Conservation (phyloP, 2,113 vertebrate genomes). For the Rhinogobius similis region DNA sequence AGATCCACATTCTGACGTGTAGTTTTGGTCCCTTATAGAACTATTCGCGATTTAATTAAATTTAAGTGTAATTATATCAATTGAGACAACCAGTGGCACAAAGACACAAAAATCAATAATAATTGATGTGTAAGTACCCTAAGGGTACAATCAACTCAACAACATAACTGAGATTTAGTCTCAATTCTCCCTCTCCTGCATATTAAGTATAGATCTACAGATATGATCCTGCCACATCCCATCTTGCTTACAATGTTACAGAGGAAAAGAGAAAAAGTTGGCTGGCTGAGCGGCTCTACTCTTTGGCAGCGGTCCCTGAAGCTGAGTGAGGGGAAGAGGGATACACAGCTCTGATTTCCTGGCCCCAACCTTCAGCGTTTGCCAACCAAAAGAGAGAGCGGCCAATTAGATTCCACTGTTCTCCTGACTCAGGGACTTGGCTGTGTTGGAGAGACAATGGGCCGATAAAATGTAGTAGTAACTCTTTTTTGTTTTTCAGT, state of each 20-base stretch:
- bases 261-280: conserved; percentile 30
- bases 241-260: conserved; percentile 33
- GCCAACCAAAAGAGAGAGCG: conserved; percentile 65
- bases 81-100: not conserved
- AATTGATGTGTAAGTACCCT: not conserved
- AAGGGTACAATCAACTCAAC: not conserved
- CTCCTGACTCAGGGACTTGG: conserved; percentile 63
- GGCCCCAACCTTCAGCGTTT: conserved; percentile 50
- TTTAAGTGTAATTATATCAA: not conserved
- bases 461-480: conserved; percentile 9
- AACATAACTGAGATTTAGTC: not conserved
- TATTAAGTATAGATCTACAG: conserved; percentile 15
- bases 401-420: conserved; percentile 57
- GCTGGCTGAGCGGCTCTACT: conserved; percentile 52
- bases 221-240: conserved; percentile 32
- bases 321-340: conserved; percentile 52
- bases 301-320: conserved; percentile 58
- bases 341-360: conserved; percentile 67
- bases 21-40: too few species aligned
- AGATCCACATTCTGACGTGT: too few species aligned
- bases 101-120: not conserved
- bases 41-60: too few species aligned
- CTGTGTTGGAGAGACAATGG: conserved; percentile 13
- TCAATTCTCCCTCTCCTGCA: not conserved
- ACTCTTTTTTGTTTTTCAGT: not conserved